Percentiles rank a stretch among this genome's conserved stretches.
phyloP scores from a whole-genome alignment of 2,797 vertebrate genomes.

The Crenichthys baileyi region DNA sequence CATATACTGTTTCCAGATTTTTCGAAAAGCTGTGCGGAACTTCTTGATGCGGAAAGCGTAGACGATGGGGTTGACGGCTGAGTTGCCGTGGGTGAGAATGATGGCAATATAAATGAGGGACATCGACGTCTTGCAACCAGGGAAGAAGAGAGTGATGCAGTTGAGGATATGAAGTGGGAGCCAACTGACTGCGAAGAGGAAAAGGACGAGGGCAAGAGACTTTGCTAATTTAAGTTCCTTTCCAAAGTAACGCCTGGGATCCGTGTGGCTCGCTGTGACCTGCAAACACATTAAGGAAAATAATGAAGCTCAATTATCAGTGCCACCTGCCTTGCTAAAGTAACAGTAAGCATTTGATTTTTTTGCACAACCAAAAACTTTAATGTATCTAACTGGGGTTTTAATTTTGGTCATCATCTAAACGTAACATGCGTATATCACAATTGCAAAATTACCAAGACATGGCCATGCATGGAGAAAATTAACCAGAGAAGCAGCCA shows the following conservation, averaged over 20 bases:
- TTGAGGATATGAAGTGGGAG: constrained; percentile 94
- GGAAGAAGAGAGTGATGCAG: constrained; percentile 93
- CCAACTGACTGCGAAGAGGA: constrained; percentile 95
- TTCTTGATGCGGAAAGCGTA: constrained; percentile 98
- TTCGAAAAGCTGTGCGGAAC: constrained; percentile 90
- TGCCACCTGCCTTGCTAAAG: neutral
- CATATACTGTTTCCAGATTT: constrained; percentile 94
- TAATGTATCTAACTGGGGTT: neutral
- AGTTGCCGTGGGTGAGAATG: constrained; percentile 94
- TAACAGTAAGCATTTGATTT: neutral
- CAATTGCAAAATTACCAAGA: neutral
- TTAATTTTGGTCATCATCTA: neutral
- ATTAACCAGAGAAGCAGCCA: neutral
- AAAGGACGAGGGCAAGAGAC: constrained; percentile 92
- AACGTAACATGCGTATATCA: neutral
- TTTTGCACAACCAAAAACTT: neutral
- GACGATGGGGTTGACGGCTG: constrained; percentile 95
- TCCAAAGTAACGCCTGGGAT: constrained; percentile 92
- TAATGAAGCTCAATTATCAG: constrained; percentile 1
- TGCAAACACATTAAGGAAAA: constrained; percentile 34
- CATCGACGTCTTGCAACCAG: constrained; percentile 74
- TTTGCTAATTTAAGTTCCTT: constrained; percentile 97
- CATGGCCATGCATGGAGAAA: neutral
- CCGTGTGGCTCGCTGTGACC: constrained; percentile 84
- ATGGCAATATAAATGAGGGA: constrained; percentile 89